Evolutionary conservation across 2,113 vertebrate genomes (phyloP).

Genomic region (Anarhynchus alexandrinus): DNA sequence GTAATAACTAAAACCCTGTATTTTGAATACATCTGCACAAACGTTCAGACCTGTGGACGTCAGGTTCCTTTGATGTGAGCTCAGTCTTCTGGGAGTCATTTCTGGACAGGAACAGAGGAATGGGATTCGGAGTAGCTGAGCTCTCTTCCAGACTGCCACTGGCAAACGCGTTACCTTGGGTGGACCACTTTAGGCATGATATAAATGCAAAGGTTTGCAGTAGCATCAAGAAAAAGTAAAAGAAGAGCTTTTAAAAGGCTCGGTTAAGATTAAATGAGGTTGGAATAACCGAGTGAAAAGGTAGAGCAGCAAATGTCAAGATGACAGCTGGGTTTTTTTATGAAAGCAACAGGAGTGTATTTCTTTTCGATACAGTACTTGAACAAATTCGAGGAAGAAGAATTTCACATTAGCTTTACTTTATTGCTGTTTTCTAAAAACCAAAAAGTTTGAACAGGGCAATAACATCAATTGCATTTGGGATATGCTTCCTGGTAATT

Average conservation of each 20-base stretch:
- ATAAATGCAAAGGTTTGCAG: not conserved
- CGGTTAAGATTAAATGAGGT: not conserved
- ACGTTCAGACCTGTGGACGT: accelerated
- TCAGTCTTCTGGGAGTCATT: not conserved
- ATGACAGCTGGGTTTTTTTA: not conserved
- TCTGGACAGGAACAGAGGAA: not conserved
- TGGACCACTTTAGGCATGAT: not conserved
- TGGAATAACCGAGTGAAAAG: not conserved
- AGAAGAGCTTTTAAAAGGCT: not conserved
- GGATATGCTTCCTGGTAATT: not conserved
- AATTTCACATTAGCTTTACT: not conserved
- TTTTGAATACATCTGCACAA: not conserved
- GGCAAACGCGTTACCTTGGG: not conserved
- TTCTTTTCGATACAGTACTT: not conserved
- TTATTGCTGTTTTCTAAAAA: not conserved
- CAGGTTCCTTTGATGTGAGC: not conserved
- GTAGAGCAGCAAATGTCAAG: not conserved
- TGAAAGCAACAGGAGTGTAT: not conserved
- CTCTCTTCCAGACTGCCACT: not conserved
- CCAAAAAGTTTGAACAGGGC: not conserved
- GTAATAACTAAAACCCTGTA: not conserved
- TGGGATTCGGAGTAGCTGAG: not conserved
- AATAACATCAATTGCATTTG: not conserved
- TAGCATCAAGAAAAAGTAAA: not conserved
- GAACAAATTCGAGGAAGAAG: not conserved